These are phyloP conservation scores for Conops quadrifasciatus DNA, from an alignment of 2,888 invertebrate species.

Conservation along the genomic window DNA sequence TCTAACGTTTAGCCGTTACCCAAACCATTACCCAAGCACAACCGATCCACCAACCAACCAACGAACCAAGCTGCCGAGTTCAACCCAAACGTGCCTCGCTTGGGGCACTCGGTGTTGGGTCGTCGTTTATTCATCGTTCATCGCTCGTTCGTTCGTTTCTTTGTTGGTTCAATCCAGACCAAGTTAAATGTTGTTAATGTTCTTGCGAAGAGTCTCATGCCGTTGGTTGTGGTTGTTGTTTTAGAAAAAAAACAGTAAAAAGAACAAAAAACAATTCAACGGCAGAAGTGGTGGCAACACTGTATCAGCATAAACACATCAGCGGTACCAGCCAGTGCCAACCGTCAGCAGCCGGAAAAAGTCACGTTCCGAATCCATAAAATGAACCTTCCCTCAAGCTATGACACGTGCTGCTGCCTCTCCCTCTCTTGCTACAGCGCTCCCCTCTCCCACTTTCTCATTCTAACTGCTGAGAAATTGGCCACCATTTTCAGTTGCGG, in stretches of 20 bases:
- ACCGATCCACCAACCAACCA: not conserved
- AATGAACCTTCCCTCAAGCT: constrained; percentile 37
- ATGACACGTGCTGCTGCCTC: constrained; percentile 15
- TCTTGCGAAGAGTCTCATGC: constrained; percentile 17
- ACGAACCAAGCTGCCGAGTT: no score
- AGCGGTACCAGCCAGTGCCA: not conserved
- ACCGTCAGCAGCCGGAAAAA: constrained; percentile 42
- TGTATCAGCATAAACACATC: constrained; percentile 30
- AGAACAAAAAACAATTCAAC: no score
- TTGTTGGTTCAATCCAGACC: not conserved
- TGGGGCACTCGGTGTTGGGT: constrained; percentile 5
- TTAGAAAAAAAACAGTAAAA: no score
- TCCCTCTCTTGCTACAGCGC: not conserved
- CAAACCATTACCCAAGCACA: not conserved
- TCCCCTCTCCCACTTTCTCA: not conserved
- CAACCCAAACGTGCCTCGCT: constrained; percentile 26
- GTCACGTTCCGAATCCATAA: constrained; percentile 53
- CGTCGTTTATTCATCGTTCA: not conserved
- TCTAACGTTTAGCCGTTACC: not conserved
- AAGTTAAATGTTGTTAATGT: constrained; percentile 49
- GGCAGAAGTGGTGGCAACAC: constrained; percentile 23
- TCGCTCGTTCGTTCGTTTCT: constrained; percentile 21
- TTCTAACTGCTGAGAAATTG: not conserved
- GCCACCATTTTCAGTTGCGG: constrained; percentile 9
- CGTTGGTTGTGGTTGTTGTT: no score